These are phyloP conservation scores for Torymus aiolomorphi DNA, from an alignment of 2,888 invertebrate genomes.

Conservation along the genomic window DNA sequence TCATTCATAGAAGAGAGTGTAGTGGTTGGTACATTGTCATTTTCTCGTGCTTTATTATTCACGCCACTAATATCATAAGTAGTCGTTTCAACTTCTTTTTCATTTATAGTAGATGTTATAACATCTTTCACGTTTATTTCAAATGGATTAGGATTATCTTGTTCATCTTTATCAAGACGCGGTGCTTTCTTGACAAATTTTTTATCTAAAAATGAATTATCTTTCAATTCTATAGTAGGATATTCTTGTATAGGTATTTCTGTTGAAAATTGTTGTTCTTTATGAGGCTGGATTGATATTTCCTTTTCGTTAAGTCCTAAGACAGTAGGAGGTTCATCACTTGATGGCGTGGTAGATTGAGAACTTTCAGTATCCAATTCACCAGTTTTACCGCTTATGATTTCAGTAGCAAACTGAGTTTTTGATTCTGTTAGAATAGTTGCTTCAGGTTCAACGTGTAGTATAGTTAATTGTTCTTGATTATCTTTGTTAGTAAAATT, in stretches of 20 bases:
- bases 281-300: slow-evolving; percentile 1
- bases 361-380: too few species aligned
- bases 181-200: slow-evolving; percentile 72
- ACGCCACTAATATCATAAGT: neutral
- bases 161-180: slow-evolving; percentile 77
- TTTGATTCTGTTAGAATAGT: too few species aligned
- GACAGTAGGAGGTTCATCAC: slow-evolving; percentile 36
- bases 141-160: slow-evolving; percentile 77
- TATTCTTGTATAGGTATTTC: slow-evolving; percentile 17
- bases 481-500: too few species aligned
- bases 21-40: neutral
- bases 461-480: too few species aligned
- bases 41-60: neutral
- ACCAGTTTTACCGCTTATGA: too few species aligned
- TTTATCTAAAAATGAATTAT: slow-evolving; percentile 70
- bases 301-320: slow-evolving; percentile 23
- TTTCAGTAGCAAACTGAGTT: too few species aligned
- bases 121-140: slow-evolving; percentile 71
- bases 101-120: slow-evolving; percentile 18
- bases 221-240: slow-evolving; percentile 53
- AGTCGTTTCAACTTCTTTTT: slow-evolving; percentile 38
- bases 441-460: too few species aligned
- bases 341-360: neutral
- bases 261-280: slow-evolving; percentile 5
- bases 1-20: too few species aligned